Evolutionary conservation across 2,797 vertebrate genomes (phyloP).

Genomic region (Spinus olivaceus): DNA sequence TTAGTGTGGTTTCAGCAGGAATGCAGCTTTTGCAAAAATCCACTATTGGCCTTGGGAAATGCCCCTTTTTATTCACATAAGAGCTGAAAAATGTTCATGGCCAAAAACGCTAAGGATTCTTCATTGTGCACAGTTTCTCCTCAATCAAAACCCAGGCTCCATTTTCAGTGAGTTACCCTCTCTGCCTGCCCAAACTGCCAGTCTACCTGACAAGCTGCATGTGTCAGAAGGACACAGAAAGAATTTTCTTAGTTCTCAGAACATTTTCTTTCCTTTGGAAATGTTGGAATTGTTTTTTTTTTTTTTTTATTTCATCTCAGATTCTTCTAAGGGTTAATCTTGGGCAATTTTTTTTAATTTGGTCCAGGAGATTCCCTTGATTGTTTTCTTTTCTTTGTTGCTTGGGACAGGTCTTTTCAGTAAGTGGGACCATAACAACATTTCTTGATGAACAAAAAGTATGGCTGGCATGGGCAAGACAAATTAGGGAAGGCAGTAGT

Average conservation of each 20-base stretch:
- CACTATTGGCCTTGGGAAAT: slow-evolving; percentile 10
- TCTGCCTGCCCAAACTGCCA: neutral
- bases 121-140: neutral
- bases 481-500: neutral
- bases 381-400: neutral
- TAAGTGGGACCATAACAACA: neutral
- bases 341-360: neutral
- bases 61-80: neutral
- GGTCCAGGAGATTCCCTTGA: neutral
- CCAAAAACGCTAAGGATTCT: neutral
- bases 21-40: neutral
- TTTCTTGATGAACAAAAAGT: neutral
- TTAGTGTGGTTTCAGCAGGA: neutral
- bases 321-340: neutral
- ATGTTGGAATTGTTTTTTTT: neutral
- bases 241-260: neutral
- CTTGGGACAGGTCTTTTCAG: neutral
- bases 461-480: neutral
- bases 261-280: neutral
- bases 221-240: neutral
- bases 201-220: neutral
- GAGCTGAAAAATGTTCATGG: neutral
- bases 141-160: neutral
- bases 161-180: neutral
- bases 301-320: neutral